phyloP scores from a whole-genome alignment of 1,140 invertebrate species.

The Drosophila grimshawi region DNA sequence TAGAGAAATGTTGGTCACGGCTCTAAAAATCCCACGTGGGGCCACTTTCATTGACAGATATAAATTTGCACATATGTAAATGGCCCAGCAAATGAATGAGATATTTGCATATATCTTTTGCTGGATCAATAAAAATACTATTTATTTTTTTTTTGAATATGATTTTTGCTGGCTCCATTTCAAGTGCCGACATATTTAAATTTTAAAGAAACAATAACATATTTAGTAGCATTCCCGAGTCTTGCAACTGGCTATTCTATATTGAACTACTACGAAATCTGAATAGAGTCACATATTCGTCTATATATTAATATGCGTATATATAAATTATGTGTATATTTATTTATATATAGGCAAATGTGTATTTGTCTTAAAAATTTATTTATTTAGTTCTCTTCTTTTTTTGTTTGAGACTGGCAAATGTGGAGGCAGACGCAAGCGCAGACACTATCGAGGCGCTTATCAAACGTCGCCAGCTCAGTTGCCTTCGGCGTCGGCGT shows the following conservation, averaged over 20 bases:
- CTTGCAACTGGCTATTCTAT: not conserved
- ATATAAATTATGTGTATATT: not conserved
- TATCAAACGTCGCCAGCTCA: constrained; percentile 21
- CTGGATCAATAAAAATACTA: too few relatives aligned
- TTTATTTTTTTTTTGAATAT: too few relatives aligned
- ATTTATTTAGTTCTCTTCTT: not conserved
- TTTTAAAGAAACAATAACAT: too few relatives aligned
- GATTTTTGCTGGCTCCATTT: too few relatives aligned
- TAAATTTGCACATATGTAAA: too few relatives aligned
- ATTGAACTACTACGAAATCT: not conserved
- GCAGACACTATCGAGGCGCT: constrained; percentile 7
- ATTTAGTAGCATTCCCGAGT: not conserved
- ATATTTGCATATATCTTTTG: too few relatives aligned
- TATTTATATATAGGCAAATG: not conserved
- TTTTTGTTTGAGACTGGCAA: not conserved
- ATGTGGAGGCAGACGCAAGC: not conserved
- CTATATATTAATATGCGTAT: not conserved
- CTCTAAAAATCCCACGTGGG: too few relatives aligned
- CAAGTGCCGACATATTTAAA: too few relatives aligned
- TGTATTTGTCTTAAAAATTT: not conserved
- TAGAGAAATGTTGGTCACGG: too few relatives aligned
- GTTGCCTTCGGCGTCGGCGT: not conserved
- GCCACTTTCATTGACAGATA: too few relatives aligned
- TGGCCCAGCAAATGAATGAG: too few relatives aligned
- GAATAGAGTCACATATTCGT: not conserved